A percentile compares a stretch with the other conserved stretches of the same genome.
Conservation (phyloP, 2,888 invertebrate genomes). For the Cryptosula pallasiana region DNA sequence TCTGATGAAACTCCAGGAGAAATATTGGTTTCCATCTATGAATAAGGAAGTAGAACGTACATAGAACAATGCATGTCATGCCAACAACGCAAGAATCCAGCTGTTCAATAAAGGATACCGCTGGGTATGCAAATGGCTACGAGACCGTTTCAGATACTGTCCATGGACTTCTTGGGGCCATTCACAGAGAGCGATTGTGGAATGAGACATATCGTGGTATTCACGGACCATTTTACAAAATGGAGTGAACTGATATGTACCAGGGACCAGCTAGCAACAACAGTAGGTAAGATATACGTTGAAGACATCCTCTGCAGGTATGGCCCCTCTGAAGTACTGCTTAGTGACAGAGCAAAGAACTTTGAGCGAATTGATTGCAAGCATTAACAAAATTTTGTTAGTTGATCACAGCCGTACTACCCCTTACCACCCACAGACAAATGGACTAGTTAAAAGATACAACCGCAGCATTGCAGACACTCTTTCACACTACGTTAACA, state of each 20-base stretch:
- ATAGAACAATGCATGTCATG: not conserved
- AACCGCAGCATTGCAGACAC: not conserved
- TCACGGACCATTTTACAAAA: not conserved
- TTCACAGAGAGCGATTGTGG: not conserved
- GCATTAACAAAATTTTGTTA: not conserved
- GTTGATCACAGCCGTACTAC: not conserved
- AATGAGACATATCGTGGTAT: not conserved
- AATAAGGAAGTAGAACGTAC: not conserved
- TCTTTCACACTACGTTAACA: not conserved
- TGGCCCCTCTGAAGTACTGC: not conserved
- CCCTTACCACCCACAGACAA: not conserved
- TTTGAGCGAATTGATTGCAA: not conserved
- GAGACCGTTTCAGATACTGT: not conserved
- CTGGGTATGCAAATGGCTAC: not conserved
- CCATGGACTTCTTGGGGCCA: not conserved
- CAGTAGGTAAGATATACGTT: not conserved
- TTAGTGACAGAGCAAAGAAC: not conserved
- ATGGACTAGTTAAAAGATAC: not conserved
- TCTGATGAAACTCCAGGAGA: not conserved
- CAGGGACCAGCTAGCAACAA: not conserved
- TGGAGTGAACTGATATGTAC: not conserved
- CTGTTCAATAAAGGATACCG: not conserved
- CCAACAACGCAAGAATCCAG: not conserved
- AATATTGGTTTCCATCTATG: not conserved
- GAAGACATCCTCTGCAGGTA: not conserved